A percentile compares a stretch with the other conserved stretches of the same genome.
phyloP scores from a whole-genome alignment of 2,113 vertebrate genomes.

The Clupea harengus region DNA sequence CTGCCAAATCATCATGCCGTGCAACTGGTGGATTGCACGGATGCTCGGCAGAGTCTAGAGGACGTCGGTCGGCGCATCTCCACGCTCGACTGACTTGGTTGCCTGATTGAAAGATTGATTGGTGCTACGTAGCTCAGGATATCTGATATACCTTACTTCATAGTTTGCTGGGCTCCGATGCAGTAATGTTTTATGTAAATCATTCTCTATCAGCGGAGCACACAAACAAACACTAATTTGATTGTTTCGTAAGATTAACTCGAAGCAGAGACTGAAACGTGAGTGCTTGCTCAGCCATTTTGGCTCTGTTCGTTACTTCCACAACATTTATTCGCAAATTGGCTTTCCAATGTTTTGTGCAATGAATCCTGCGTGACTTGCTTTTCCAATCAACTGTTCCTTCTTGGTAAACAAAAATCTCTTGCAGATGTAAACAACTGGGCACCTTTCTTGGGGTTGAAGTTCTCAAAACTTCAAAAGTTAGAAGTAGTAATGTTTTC shows the following conservation, averaged over 20 bases:
- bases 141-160: neutral
- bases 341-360: constrained; percentile 28
- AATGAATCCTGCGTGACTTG: constrained; percentile 16
- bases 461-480: too few relatives aligned
- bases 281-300: constrained; percentile 28
- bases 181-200: constrained; percentile 13
- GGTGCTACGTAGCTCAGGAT: constrained; percentile 28
- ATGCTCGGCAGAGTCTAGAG: constrained; percentile 88
- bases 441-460: neutral
- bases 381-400: constrained; percentile 24
- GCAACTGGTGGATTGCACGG: constrained; percentile 96
- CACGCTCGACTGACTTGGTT: neutral
- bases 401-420: neutral
- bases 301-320: constrained; percentile 21
- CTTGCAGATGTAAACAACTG: neutral
- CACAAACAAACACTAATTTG: constrained; percentile 17
- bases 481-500: neutral
- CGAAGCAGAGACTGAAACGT: constrained; percentile 23
- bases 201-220: constrained; percentile 6
- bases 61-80: constrained; percentile 7
- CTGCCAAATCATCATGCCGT: constrained; percentile 94
- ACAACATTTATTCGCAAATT: constrained; percentile 39
- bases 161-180: neutral
- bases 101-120: neutral
- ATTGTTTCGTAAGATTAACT: constrained; percentile 18